Evolutionary conservation across 2,797 vertebrate genomes (phyloP), one percentile per base, ranked within the genome.

Genomic region (Chrysocyon brachyurus): DNA sequence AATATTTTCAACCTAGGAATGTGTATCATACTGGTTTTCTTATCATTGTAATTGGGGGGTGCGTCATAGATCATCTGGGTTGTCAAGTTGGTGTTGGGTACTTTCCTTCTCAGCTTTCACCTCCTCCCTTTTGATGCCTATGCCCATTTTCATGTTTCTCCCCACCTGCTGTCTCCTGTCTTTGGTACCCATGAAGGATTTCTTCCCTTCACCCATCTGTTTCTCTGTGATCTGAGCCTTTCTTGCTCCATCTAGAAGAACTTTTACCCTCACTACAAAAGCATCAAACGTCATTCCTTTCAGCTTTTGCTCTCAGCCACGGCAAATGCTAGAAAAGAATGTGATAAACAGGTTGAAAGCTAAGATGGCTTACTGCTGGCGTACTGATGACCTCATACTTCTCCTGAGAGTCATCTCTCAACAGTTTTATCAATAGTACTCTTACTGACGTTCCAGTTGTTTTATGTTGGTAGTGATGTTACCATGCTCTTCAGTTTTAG

Each of bases 141-240:
- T 11, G 21, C 1, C 15, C 54, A 21, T 24, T 3, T n/a, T 63
- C 57, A 2, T 49, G 15, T 61, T 59, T 61, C 22, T 54, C n/a
- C 6, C 33, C 28, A n/a, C 5, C 12, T 1, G 0, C 22, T 2
- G 0, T 17, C 15, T 31, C 22, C 68, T 24, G 1, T 11, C 31
- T 72, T 16, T 40, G 75, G 66, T 31, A 24, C 11, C 15, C 59
- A 11, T 3, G 28, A 57, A 22, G n/a, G 14, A 33, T 57, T 14
- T 70, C 19, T 61, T n/a, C 16, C 21, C n/a, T 64, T 87, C 31
- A n/a, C 56, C 72, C 61, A 56, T 81, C 68, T 56, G 54, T 9
- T 33, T 19, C 57, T 87, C 33, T 46, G 33, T 8, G 54, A 86
- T 54, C 19, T 6, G 11, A 59, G 61, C 8, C 14, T 31, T 54